Evolutionary conservation across 2,888 invertebrate genomes (phyloP).

Genomic region (Xylocampa areola): DNA sequence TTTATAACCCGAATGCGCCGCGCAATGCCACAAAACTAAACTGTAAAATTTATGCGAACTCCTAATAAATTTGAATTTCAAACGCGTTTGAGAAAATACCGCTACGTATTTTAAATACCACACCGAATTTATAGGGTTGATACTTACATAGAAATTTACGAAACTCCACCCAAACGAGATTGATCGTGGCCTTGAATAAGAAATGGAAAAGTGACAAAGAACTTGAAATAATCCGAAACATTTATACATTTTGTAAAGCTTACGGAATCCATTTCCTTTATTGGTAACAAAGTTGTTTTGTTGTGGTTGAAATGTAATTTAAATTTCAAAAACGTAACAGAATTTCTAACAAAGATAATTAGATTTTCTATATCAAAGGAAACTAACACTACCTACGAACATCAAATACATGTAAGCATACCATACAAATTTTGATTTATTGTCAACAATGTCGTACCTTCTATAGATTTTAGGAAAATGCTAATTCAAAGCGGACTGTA

Average conservation of each 20-base stretch:
- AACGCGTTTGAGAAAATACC: constrained; percentile 51
- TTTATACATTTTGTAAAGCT: constrained; percentile 39
- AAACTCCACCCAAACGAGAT: constrained; percentile 41
- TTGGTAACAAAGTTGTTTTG: constrained; percentile 45
- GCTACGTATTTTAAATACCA: constrained; percentile 46
- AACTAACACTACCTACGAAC: no score
- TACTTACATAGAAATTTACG: constrained; percentile 47
- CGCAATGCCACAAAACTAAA: constrained; percentile 69
- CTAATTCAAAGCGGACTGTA: no score
- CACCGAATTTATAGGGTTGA: constrained; percentile 37
- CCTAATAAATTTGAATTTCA: constrained; percentile 59
- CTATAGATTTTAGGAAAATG: no score
- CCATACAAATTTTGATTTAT: no score
- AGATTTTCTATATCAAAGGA: constrained; percentile 2
- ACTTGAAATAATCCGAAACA: constrained; percentile 46
- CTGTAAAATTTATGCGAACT: constrained; percentile 61
- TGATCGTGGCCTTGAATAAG: constrained; percentile 53
- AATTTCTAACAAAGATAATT: constrained; percentile 4
- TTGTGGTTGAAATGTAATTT: constrained; percentile 36
- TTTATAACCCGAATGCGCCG: constrained; percentile 63
- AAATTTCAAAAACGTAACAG: constrained; percentile 17
- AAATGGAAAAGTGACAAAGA: constrained; percentile 49
- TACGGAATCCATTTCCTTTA: constrained; percentile 42
- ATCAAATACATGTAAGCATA: no score
- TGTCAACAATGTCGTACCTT: no score